Evolutionary conservation across 2,888 invertebrate genomes (phyloP), one percentile per base, ranked within the genome.

Genomic region (Schrankia costaestrigalis): DNA sequence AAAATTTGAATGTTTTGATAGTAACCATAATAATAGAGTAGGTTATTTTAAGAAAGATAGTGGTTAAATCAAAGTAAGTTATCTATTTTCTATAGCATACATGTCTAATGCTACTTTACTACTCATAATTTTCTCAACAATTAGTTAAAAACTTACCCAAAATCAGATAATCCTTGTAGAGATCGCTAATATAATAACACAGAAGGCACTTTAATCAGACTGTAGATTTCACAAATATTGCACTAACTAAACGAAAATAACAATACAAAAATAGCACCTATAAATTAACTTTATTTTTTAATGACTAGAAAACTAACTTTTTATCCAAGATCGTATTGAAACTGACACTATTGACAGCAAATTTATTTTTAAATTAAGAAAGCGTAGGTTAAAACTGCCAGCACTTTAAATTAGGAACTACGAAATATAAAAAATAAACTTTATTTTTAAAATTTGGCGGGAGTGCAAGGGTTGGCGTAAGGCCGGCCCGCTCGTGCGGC

Each of bases 401-500:
- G 2, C 14, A 12, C 30, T 10, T 6, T 11, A 18, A 5, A 11
- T 6, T 22, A 26, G n/a, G 9, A 26, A 33, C 22, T 30, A 23
- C 10, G 17, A 25, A 38, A 29, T 23, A 29, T 12, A 2, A 17
- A 3, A 45, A 48, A 34, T 27, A 32, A 40, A 40, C 14, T 41
- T 15, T 35, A 49, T 51, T 63, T 63, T 51, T n/a, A n/a, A 56
- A 57, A 56, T 78, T 75, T 74, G 50, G 77, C 77, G 78, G 70
- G 65, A 56, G 26, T 53, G 34, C 50, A 59, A 56, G 71, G 71
- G 57, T n/a, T 62, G 53, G 61, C 60, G 62, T 51, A 62, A 63
- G 63, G 60, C 69, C 78, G 69, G 70, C 78, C 76, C 81, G 79
- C 80, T 68, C 77, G 73, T 69, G 71, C 71, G 76, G 69, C 80